phyloP scores from a whole-genome alignment of 2,888 invertebrate species.

The Lottia gigantea region DNA sequence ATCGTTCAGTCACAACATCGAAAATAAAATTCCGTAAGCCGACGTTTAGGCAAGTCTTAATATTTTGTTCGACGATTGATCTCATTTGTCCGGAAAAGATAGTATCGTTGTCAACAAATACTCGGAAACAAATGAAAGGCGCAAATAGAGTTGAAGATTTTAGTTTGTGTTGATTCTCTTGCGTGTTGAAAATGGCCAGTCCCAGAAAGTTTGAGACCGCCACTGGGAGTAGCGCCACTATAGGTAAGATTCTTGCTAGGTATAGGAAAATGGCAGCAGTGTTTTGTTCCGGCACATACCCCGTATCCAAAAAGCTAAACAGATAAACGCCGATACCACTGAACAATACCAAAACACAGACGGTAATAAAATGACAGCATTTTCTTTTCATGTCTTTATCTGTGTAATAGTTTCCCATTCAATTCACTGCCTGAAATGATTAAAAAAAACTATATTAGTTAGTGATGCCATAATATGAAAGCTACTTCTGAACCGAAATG shows the following conservation, averaged over 20 bases:
- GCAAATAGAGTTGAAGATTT: constrained; percentile 51
- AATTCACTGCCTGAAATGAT: no score
- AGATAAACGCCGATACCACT: no score
- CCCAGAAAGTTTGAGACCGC: constrained; percentile 54
- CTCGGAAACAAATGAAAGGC: constrained; percentile 45
- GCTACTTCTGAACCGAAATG: no score
- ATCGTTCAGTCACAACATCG: constrained; percentile 46
- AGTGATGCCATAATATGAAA: no score
- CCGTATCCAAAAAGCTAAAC: no score
- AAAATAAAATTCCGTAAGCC: constrained; percentile 45
- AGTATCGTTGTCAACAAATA: constrained; percentile 26
- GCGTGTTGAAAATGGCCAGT: constrained; percentile 47
- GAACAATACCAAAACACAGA: no score
- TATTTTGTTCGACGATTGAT: constrained; percentile 31
- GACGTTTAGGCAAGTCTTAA: constrained; percentile 36
- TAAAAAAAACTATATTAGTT: no score
- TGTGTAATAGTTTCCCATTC: no score
- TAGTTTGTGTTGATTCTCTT: constrained; percentile 46
- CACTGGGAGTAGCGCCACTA: constrained; percentile 43
- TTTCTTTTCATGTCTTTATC: no score
- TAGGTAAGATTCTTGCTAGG: constrained; percentile 38
- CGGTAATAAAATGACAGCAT: no score
- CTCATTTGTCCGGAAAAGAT: no score
- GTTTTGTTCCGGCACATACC: no score
- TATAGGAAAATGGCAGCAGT: constrained; percentile 38